These are phyloP conservation scores for Chrysolina haemoptera DNA, from an alignment of 2,888 invertebrate genomes.

Conservation along the genomic window DNA sequence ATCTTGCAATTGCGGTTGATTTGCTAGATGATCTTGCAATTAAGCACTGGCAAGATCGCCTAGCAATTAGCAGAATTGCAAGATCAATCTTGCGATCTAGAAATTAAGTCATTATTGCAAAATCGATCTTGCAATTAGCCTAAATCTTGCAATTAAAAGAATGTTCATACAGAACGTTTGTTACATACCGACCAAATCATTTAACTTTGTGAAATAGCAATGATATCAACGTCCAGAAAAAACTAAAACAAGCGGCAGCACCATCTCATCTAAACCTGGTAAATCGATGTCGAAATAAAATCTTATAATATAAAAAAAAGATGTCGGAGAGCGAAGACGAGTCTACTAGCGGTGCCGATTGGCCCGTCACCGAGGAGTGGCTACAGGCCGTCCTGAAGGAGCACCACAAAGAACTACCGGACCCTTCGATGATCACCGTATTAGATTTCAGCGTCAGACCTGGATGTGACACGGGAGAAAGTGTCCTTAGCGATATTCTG, in stretches of 20 bases:
- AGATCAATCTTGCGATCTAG: too few relatives aligned
- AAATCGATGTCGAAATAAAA: neutral
- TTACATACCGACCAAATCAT: too few relatives aligned
- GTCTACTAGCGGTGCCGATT: conserved; percentile 69
- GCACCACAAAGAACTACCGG: conserved; percentile 68
- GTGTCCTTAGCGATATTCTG: conserved; percentile 83
- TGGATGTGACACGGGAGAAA: conserved; percentile 78
- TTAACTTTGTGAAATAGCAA: neutral
- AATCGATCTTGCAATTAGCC: too few relatives aligned
- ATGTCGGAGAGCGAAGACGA: conserved; percentile 75
- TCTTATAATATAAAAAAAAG: neutral
- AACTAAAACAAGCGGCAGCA: too few relatives aligned
- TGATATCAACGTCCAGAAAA: neutral
- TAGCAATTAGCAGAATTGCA: too few relatives aligned
- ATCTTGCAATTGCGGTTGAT: too few relatives aligned
- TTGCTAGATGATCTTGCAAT: too few relatives aligned
- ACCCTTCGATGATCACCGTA: conserved; percentile 65
- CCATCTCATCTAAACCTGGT: neutral
- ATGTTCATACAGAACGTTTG: too few relatives aligned
- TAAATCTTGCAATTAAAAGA: too few relatives aligned
- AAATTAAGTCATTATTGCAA: too few relatives aligned
- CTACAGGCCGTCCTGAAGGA: conserved; percentile 71
- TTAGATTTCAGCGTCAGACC: conserved; percentile 73
- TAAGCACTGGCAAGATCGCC: too few relatives aligned
- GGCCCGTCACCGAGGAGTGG: conserved; percentile 75